Evolutionary conservation across 2,113 vertebrate species (phyloP).

Genomic region (Lophius piscatorius): DNA sequence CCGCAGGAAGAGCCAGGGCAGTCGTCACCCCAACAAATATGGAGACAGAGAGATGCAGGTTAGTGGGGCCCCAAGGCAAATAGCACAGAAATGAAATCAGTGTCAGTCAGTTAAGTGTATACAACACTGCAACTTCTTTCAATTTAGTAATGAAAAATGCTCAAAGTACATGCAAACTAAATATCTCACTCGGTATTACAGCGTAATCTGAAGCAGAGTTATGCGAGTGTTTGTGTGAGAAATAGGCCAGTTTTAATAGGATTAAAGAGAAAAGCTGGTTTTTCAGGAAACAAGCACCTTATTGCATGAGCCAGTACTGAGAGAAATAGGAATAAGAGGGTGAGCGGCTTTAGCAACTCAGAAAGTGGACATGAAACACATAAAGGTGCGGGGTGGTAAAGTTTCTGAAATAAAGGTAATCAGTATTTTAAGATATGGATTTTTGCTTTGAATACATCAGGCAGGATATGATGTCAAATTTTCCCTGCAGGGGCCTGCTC

Average conservation of each 20-base stretch:
- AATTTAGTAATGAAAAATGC: constrained; percentile 22
- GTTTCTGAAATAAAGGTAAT: constrained; percentile 36
- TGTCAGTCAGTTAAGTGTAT: no score
- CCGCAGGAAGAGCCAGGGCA: constrained; percentile 84
- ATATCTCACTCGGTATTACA: constrained; percentile 28
- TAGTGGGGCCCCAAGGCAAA: neutral
- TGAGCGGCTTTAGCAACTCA: constrained; percentile 22
- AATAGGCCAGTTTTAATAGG: constrained; percentile 39
- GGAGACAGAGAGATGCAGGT: constrained; percentile 89
- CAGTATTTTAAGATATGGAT: constrained; percentile 2
- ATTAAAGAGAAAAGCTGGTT: constrained; percentile 68
- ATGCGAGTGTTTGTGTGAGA: constrained; percentile 32
- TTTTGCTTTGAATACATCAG: constrained; percentile 37
- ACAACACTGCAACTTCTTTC: neutral
- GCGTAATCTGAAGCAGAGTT: constrained; percentile 31
- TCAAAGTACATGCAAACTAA: constrained; percentile 4
- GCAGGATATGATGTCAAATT: constrained; percentile 57
- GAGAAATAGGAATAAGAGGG: constrained; percentile 37
- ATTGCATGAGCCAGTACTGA: neutral
- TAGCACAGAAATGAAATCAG: neutral
- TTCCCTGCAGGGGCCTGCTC: no score
- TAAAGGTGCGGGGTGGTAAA: neutral
- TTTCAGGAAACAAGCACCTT: constrained; percentile 45
- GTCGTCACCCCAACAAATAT: constrained; percentile 87
- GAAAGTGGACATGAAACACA: constrained; percentile 1